phyloP scores from a whole-genome alignment of 2,113 vertebrate species.

The Columba livia region DNA sequence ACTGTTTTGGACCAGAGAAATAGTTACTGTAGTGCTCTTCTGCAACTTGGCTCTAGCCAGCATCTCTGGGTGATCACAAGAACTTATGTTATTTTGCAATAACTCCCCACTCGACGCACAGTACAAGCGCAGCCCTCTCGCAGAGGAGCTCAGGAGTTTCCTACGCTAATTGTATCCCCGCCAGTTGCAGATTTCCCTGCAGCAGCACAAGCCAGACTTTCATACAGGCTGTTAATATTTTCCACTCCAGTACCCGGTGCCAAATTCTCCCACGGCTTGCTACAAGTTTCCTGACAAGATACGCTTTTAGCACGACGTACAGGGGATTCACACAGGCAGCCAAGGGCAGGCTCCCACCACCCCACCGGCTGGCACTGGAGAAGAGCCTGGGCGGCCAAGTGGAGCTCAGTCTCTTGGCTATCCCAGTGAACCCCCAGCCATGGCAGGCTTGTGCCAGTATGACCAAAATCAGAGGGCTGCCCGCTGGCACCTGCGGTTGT shows the following conservation, averaged over 20 bases:
- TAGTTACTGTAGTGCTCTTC: constrained; percentile 15
- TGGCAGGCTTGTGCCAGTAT: rapidly evolving
- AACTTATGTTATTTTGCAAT: constrained; percentile 20
- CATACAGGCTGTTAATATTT: constrained; percentile 71
- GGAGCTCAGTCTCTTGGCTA: background rate
- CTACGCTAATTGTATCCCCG: constrained; percentile 52
- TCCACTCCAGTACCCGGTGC: constrained; percentile 58
- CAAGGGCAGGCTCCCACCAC: background rate
- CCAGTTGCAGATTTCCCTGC: constrained; percentile 57
- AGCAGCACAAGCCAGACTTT: constrained; percentile 69
- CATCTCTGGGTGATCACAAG: constrained; percentile 35
- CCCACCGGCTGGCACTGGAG: background rate
- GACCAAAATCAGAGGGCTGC: background rate
- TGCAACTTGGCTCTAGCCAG: constrained; percentile 38
- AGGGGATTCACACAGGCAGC: background rate
- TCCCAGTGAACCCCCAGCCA: background rate
- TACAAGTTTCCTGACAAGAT: constrained; percentile 72
- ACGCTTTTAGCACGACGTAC: background rate
- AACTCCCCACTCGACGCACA: background rate
- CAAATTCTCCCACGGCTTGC: constrained; percentile 69
- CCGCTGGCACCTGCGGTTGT: rapidly evolving
- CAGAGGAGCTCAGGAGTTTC: constrained; percentile 63
- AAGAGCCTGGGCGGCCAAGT: background rate
- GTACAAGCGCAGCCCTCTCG: background rate
- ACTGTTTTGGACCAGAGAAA: constrained; percentile 16